A percentile compares a stretch with the other conserved stretches of the same genome.
Evolutionary conservation across 2,113 vertebrate genomes (phyloP).

Genomic region (Gallinago jamesoni): DNA sequence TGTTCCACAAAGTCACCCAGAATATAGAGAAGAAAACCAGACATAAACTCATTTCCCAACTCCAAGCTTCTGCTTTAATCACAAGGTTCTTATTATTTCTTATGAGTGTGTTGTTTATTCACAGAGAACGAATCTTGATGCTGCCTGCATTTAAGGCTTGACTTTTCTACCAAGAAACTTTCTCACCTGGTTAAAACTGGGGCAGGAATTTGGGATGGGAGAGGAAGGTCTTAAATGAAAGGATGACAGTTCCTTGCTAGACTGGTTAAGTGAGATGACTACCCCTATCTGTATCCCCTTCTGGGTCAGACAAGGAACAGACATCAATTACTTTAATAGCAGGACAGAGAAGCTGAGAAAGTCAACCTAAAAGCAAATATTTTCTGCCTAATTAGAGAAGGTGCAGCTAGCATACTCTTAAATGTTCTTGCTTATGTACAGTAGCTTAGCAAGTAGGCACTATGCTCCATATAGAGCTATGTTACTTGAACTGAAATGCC

Average conservation of each 20-base stretch:
- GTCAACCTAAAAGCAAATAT: background rate
- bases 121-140: background rate
- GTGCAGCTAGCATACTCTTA: background rate
- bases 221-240: background rate
- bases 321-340: background rate
- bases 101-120: background rate
- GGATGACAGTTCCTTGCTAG: background rate
- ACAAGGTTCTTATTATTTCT: background rate
- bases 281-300: background rate
- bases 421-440: background rate
- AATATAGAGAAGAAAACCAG: background rate
- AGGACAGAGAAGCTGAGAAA: background rate
- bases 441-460: background rate
- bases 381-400: constrained; percentile 7
- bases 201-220: background rate
- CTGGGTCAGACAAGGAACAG: background rate
- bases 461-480: background rate
- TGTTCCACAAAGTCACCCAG: background rate
- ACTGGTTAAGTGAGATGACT: constrained; percentile 24
- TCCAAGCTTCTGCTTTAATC: background rate
- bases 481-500: background rate
- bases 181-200: background rate
- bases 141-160: background rate
- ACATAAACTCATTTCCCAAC: background rate
- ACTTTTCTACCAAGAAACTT: background rate